Evolutionary conservation across 2,888 invertebrate species (phyloP), one percentile per base, ranked within the genome.

Genomic region (Tortrix viridana): DNA sequence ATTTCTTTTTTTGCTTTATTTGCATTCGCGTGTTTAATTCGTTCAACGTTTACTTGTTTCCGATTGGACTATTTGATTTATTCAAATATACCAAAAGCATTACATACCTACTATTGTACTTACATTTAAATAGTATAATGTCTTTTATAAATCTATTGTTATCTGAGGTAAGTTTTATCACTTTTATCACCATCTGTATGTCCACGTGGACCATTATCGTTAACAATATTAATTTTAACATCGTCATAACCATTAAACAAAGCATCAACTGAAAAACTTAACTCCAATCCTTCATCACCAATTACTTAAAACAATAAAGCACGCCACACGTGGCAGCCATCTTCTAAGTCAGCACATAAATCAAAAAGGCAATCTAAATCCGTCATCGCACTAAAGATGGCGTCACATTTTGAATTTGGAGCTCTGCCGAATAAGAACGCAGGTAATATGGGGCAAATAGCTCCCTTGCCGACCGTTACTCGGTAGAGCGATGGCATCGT

Each of bases 341-440:
- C 66, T 41, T 20, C 54, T 46, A 52, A 26, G 37, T 59, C 59
- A 56, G 54, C 48, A 53, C 74, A 77, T 81, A 79, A 78, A 82
- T 83, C 84, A 81, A 74, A 73, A 66, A 67, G 67, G 70, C 75
- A 77, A 81, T 82, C 80, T 82, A 82, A 84, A 83, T 83, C 79
- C 78, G 85, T 86, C 86, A 84, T 79, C 85, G 77, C 73, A 79
- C 76, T 79, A 79, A 85, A 84, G 80, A 84, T 83, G 83, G 85
- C 80, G 78, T 71, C 68, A 48, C 71, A 81, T 86, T 86, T 82
- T 73, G 77, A 82, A 82, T 80, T 82, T 81, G 71, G 73, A 69
- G 66, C 47, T 74, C 32, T 74, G 72, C 70, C 77, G 69, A 75
- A 75, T 77, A 79, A 79, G 84, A 80, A 81, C 68, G 65, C 67